Evolutionary conservation across 2,113 vertebrate genomes (phyloP), one percentile per base, ranked within the genome.

Genomic region (Scatophagus argus): DNA sequence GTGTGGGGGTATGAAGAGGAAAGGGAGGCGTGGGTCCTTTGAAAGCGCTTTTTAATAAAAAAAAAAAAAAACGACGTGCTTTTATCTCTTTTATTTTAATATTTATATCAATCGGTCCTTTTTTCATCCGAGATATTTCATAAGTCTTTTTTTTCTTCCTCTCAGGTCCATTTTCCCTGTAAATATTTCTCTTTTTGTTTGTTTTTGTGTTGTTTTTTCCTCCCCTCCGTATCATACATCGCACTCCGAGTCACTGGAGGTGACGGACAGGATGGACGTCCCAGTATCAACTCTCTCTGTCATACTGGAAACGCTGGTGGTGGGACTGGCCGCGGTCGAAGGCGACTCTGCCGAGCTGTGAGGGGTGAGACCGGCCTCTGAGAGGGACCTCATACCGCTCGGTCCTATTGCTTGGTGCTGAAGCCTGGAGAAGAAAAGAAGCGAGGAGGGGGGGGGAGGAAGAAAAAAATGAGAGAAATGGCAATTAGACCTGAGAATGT

Each of bases 201-300:
- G 65, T 88, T 85, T 89, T 69, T 93, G 89, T 94, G 86, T 93
- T 47, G 66, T 65, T 49, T 73, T 67, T 68, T 46, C 84, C 13
- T 4, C 39, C 16, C 23, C 73, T 89, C 84, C 84, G 89, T 96
- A 99, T 99, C 98, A 99, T 99, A 98, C 97, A 95, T 99, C 98
- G 96, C 98, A 99, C 96, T 99, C 98, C 88, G 97, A 99, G 96
- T 99, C 98, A 93, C 98, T 99, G 94, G 98, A 99, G 91, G 98
- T 99, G 94, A 99, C 97, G 91, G 98, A 99, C 92, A 98, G 96
- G 93, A 98, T 98, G 93, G 97, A 99, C 82, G 98, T 98, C 93
- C 96, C 97, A 68, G 96, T 98, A 90, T 98, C 97, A 74, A 96
- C 97, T 93, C 98, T 92, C 93, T 99, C 98, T 93, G 97, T 96